Conservation (phyloP, 2,888 invertebrate species). For the Trichopria drosophilae region DNA sequence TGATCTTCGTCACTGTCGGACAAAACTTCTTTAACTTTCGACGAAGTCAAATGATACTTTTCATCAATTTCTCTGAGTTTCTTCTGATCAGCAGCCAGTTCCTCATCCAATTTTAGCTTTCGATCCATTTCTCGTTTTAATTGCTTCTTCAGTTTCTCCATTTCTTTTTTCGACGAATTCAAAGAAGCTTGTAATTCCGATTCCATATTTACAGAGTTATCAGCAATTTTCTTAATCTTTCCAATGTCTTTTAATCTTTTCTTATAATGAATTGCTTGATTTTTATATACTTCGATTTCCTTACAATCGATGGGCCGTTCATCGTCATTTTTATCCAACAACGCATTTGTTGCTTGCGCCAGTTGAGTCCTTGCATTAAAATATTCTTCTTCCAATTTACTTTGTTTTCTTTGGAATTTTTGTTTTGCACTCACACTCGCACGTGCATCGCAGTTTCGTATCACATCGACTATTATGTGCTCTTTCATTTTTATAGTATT, state of each 20-base stretch:
- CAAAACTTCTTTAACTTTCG: constrained; percentile 53
- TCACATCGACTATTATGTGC: constrained; percentile 71
- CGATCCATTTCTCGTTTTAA: constrained; percentile 75
- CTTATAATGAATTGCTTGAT: constrained; percentile 60
- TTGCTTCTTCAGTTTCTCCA: constrained; percentile 74
- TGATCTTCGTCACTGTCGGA: constrained; percentile 64
- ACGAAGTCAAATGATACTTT: constrained; percentile 59
- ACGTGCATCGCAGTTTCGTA: constrained; percentile 64
- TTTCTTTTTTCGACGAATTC: constrained; percentile 73
- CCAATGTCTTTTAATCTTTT: constrained; percentile 62
- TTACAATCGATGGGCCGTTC: constrained; percentile 53
- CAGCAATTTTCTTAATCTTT: constrained; percentile 63
- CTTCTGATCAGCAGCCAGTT: constrained; percentile 63
- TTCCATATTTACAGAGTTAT: constrained; percentile 69
- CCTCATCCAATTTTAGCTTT: constrained; percentile 69
- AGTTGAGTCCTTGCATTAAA: constrained; percentile 64
- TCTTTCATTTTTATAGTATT: constrained; percentile 73
- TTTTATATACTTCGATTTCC: constrained; percentile 57
- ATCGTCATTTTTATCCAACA: constrained; percentile 45
- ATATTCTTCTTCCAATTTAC: constrained; percentile 65
- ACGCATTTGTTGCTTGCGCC: constrained; percentile 61
- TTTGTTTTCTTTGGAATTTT: constrained; percentile 67
- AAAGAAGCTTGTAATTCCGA: constrained; percentile 74
- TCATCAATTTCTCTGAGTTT: constrained; percentile 60
- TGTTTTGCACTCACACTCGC: constrained; percentile 64